phyloP scores from a whole-genome alignment of 2,113 vertebrate species.

The Dascyllus trimaculatus region DNA sequence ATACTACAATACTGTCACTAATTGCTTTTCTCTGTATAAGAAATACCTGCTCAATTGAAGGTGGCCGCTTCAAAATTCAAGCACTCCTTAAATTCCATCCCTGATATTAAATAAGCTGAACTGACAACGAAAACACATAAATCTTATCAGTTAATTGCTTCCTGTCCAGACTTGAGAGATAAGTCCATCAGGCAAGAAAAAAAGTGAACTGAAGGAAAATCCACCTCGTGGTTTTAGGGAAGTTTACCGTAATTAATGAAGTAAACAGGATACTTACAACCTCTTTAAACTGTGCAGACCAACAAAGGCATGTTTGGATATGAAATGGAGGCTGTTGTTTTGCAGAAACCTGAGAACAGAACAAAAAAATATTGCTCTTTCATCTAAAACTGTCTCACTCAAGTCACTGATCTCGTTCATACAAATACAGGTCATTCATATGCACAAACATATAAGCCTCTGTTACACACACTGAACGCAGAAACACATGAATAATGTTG shows the following conservation, averaged over 20 bases:
- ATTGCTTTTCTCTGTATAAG: too few relatives aligned
- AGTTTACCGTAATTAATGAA: neutral
- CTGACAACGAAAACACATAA: too few relatives aligned
- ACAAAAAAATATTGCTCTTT: neutral
- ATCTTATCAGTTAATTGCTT: too few relatives aligned
- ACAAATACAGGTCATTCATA: too few relatives aligned
- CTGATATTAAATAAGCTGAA: too few relatives aligned
- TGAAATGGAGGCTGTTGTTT: constrained; percentile 83
- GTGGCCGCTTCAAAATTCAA: too few relatives aligned
- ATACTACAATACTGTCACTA: too few relatives aligned
- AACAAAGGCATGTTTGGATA: constrained; percentile 85
- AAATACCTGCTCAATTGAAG: too few relatives aligned
- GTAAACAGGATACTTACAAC: constrained; percentile 81
- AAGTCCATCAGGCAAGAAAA: neutral
- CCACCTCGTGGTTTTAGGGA: neutral
- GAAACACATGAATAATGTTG: neutral
- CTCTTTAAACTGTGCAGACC: constrained; percentile 82
- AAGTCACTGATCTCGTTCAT: neutral
- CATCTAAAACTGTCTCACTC: neutral
- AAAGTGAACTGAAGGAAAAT: neutral
- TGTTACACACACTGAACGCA: neutral
- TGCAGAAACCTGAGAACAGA: constrained; percentile 83
- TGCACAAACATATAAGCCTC: too few relatives aligned
- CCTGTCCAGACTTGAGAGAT: too few relatives aligned
- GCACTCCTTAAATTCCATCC: too few relatives aligned